A percentile compares a stretch with the other conserved stretches of the same genome.
Conservation (phyloP, 2,888 invertebrate species). For the Scrobipalpa costella region DNA sequence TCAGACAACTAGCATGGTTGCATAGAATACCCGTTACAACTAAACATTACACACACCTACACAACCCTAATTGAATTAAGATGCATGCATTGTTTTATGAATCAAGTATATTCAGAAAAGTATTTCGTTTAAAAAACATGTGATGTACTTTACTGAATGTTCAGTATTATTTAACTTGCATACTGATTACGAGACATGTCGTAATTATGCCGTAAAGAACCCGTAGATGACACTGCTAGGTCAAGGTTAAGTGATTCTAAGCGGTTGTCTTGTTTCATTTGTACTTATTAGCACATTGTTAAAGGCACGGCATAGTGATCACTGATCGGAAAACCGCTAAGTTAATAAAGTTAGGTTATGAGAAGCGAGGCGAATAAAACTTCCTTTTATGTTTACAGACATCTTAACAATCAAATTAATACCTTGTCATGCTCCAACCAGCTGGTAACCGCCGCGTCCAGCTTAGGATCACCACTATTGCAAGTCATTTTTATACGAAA, state of each 20-base stretch:
- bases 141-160: not conserved
- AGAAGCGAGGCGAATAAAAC: too few relatives aligned
- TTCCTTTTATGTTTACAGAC: not conserved
- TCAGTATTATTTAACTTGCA: not conserved
- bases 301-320: not conserved
- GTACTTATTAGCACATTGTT: not conserved
- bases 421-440: constrained; percentile 90
- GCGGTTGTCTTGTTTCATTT: constrained; percentile 4
- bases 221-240: constrained; percentile 11
- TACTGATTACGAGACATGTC: not conserved
- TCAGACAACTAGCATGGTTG: too few relatives aligned
- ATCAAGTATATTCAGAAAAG: not conserved
- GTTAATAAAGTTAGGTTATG: too few relatives aligned
- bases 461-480: constrained; percentile 75
- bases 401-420: constrained; percentile 30
- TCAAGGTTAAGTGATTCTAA: constrained; percentile 15
- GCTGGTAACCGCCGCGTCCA: constrained; percentile 85
- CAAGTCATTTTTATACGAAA: constrained; percentile 45
- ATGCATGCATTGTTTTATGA: not conserved
- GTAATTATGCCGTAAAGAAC: not conserved
- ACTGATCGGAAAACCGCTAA: too few relatives aligned
- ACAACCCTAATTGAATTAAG: too few relatives aligned
- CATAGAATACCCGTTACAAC: too few relatives aligned
- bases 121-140: not conserved
- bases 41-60: too few relatives aligned